phyloP scores from a whole-genome alignment of 2,888 invertebrate genomes.

The Pandemis heparana region DNA sequence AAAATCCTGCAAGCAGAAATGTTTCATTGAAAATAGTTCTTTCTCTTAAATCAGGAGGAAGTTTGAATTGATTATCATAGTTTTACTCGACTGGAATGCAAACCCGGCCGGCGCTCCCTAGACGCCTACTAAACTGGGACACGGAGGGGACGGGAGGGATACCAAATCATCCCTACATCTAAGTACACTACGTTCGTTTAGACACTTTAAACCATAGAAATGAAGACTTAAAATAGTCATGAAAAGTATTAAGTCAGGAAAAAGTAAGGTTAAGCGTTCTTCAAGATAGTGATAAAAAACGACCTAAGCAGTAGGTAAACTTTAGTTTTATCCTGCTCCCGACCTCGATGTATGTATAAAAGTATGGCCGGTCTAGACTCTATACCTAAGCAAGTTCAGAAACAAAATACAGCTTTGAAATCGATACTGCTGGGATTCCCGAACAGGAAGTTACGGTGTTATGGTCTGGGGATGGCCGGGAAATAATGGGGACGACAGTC shows the following conservation, averaged over 20 bases:
- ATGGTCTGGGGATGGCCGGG: neutral
- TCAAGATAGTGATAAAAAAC: too few species aligned
- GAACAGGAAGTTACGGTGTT: neutral
- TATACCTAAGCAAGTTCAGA: neutral
- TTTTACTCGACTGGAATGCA: neutral
- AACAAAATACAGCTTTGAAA: neutral
- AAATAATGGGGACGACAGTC: neutral
- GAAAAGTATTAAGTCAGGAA: neutral
- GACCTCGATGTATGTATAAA: neutral
- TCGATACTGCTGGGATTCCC: neutral
- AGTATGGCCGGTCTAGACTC: neutral
- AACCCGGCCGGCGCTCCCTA: conserved; percentile 1
- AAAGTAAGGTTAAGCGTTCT: too few species aligned
- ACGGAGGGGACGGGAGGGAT: conserved; percentile 1
- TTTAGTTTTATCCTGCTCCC: neutral
- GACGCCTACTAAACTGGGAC: conserved; percentile 4
- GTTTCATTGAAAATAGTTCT: neutral
- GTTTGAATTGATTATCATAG: neutral
- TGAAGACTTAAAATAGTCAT: neutral
- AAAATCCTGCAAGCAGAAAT: neutral
- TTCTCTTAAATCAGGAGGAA: neutral
- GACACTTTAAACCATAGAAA: neutral
- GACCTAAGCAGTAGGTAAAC: neutral
- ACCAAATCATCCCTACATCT: neutral
- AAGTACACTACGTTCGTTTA: neutral